Conservation (phyloP, 2,113 vertebrate genomes). For the Cochlearius cochlearius region DNA sequence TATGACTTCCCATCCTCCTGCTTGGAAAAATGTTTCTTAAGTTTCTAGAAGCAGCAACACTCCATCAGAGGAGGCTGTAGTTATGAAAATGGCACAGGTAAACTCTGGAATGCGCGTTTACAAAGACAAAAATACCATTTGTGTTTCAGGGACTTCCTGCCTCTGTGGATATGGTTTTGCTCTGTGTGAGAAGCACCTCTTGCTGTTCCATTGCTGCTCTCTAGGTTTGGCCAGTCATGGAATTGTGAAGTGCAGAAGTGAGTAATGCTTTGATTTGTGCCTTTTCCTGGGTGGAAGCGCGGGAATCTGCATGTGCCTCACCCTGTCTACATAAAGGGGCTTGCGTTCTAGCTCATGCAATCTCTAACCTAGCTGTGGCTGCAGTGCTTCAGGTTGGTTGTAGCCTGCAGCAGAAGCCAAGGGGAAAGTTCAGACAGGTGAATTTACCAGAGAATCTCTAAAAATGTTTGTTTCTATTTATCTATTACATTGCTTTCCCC, state of each 20-base stretch:
- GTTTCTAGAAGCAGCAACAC: neutral
- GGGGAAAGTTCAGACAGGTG: neutral
- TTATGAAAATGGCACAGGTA: neutral
- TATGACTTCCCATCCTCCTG: neutral
- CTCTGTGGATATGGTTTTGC: neutral
- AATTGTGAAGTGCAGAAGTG: neutral
- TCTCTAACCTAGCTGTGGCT: neutral
- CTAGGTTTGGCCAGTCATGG: neutral
- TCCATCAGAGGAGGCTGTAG: neutral
- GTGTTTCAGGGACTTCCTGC: neutral
- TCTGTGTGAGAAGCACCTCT: neutral
- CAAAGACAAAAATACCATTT: neutral
- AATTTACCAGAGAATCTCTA: neutral
- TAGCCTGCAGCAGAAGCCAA: neutral
- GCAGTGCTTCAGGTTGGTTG: neutral
- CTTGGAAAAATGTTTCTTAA: neutral
- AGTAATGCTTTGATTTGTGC: neutral
- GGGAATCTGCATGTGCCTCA: neutral
- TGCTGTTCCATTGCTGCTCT: neutral
- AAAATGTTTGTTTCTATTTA: neutral
- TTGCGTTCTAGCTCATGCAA: neutral
- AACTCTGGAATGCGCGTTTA: neutral
- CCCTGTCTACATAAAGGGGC: too few relatives aligned
- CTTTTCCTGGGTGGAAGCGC: neutral
- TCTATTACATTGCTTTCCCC: rapidly evolving